Evolutionary conservation across 2,113 vertebrate species (phyloP), one percentile per base, ranked within the genome.

Genomic region (Eleginops maclovinus): DNA sequence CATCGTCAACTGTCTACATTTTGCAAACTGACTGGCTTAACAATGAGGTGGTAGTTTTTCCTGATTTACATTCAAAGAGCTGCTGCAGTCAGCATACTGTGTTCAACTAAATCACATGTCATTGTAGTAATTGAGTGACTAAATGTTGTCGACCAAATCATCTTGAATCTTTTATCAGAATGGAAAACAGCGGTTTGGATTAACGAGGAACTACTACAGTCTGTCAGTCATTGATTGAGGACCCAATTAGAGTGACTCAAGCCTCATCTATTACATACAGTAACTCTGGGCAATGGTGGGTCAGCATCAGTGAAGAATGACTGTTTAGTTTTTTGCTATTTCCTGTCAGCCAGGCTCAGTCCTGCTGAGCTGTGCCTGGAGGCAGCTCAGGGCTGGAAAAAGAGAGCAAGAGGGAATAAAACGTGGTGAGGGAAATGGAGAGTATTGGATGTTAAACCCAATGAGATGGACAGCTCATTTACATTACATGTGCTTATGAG

Each of bases 361-460:
- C 47, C 40, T 28, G 69, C 61, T 61, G 78, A 78, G 49, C 40
- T 22, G 24, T 4, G 72, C 83, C 86, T 72, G 28, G 0, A 65
- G 87, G 67, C 65, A n/a, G 75, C 80, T 80, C 41, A 8, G 56
- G 55, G 71, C 71, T 31, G 13, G 36, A 75, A 12, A 16, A 28
- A 71, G 26, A 77, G 66, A 81, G 61, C 14, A 79, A 31, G 8
- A 61, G 41, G n/a, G 56, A 71, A 36, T 47, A n/a, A 75, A 63
- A 67, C 78, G 67, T 85, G 58, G 64, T 2, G 47, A 77, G 24
- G 31, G 31, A 55, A 46, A 82, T 13, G 21, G 9, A 40, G 16
- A 60, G 12, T 50, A n/a, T 2, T 50, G 41, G 0, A 16, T 17
- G 11, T 31, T 58, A 41, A 62, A 66, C n/a, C n/a, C 19, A 15